A percentile compares a stretch with the other conserved stretches of the same genome.
phyloP scores from a whole-genome alignment of 92 coral and sea anemone species.

The Ricordea florida region DNA sequence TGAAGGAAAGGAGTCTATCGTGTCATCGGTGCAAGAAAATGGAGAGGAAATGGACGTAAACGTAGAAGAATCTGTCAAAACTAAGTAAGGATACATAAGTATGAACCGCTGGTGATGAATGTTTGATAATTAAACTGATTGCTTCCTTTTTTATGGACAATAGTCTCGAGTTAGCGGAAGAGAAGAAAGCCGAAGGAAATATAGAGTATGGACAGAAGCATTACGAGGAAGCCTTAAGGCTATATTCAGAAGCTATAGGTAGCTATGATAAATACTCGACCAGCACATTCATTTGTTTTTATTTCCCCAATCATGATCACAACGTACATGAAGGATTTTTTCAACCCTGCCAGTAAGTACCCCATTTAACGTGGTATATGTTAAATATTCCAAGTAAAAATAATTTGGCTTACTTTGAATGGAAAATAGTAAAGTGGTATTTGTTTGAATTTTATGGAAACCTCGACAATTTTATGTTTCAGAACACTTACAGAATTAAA shows the following conservation, averaged over 20 bases:
- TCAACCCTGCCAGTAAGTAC: too few species aligned
- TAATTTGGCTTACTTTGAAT: too few species aligned
- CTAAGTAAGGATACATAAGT: conserved; percentile 32
- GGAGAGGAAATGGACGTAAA: conserved; percentile 68
- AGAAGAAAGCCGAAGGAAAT: conserved; percentile 92
- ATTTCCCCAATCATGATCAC: not conserved
- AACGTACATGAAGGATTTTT: not conserved
- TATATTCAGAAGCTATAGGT: conserved; percentile 98
- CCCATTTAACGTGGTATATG: too few species aligned
- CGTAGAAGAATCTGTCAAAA: conserved; percentile 6
- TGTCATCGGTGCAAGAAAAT: not conserved
- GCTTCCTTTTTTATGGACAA: too few species aligned
- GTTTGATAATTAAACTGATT: too few species aligned
- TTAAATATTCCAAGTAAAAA: too few species aligned
- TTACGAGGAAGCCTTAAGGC: conserved; percentile 69
- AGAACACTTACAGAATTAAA: too few species aligned
- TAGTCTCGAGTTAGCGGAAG: conserved; percentile 86
- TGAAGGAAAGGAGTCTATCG: not conserved
- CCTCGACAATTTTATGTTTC: too few species aligned
- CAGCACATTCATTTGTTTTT: not conserved
- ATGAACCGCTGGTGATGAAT: not conserved
- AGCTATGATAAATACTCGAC: not conserved
- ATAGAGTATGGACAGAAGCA: conserved; percentile 72
- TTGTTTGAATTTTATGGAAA: too few species aligned
- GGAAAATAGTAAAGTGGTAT: too few species aligned